These are phyloP conservation scores for Quadroppia sp. DNA, from an alignment of 2,888 invertebrate genomes.

Conservation along the genomic window DNA sequence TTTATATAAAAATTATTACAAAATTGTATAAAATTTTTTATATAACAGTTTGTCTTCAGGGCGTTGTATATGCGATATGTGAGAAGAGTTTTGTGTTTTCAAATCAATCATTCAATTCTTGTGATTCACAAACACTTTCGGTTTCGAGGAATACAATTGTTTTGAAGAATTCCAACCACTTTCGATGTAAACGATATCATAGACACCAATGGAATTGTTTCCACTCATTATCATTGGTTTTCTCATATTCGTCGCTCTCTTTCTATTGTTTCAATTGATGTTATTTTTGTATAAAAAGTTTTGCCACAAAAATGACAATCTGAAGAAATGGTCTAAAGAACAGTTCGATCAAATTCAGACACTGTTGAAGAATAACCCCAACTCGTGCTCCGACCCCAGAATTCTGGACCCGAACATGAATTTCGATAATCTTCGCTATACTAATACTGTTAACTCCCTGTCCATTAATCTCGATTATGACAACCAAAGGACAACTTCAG, in stretches of 20 bases:
- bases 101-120: no score
- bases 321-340: slow-evolving; percentile 25
- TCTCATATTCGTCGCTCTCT: neutral
- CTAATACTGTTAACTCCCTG: slow-evolving; percentile 24
- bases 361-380: neutral
- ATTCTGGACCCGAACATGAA: neutral
- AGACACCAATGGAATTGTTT: slow-evolving; percentile 17
- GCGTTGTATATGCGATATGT: neutral
- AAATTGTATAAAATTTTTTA: neutral
- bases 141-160: neutral
- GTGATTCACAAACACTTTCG: neutral
- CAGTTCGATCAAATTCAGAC: slow-evolving; percentile 17
- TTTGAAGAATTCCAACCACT: neutral
- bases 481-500: slow-evolving; percentile 16
- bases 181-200: neutral
- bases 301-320: slow-evolving; percentile 4
- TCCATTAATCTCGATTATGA: slow-evolving; percentile 36
- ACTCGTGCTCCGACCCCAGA: neutral
- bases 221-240: slow-evolving; percentile 11
- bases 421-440: slow-evolving; percentile 21
- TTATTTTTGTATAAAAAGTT: slow-evolving; percentile 5
- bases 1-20: neutral
- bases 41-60: slow-evolving; percentile 12
- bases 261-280: slow-evolving; percentile 25
- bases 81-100: neutral